Base-by-base conservation (phyloP, 2,797 vertebrate genomes). In the Parambassis ranga region DNA sequence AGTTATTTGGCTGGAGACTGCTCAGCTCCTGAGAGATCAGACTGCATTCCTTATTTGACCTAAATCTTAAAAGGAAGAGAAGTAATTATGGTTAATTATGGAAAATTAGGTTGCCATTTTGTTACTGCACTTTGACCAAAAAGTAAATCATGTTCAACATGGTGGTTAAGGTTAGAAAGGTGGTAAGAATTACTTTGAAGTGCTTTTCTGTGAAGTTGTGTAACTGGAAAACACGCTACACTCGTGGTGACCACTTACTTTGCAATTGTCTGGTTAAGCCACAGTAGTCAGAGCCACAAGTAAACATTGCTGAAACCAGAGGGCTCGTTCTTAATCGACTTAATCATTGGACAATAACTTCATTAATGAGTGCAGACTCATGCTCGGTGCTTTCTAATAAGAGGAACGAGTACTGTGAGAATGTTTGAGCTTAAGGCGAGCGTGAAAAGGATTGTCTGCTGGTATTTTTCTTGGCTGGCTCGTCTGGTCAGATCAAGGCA, bases 381-480 rank as follows among this genome's bases (percentile, higher is more conserved):
- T 56, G 79, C 59, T 78, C 11, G 32, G 68, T 71, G 82, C 70
- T 50, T 58, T 83, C 71, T 89, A 85, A 86, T 81, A 49, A 79
- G 63, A 70, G 42, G 55, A 35, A 38, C 9, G 11, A 58, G 82
- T 81, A 77, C 75, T 88, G 81, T 66, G 79, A 77, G 82, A 88
- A 87, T 81, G 59, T 89, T 75, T 86, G 69, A 48, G 79, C 80
- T 78, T 88, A 90, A 90, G 78, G 85, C 83, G 15, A 78, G 87
- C 87, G 63, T 91, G 87, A 90, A 79, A 75, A 53, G 86, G 87
- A 90, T 92, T 89, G 84, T 81, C 75, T 80, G 66, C 23, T 71
- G 82, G 60, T 87, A 87, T 90, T 91, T 92, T 83, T 86, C 87
- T 91, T 92, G 84, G 87, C 84, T 49, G 44, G 65, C 76, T 75